Evolutionary conservation across 2,888 invertebrate species (phyloP).

Genomic region (Ophonus ardosiacus): DNA sequence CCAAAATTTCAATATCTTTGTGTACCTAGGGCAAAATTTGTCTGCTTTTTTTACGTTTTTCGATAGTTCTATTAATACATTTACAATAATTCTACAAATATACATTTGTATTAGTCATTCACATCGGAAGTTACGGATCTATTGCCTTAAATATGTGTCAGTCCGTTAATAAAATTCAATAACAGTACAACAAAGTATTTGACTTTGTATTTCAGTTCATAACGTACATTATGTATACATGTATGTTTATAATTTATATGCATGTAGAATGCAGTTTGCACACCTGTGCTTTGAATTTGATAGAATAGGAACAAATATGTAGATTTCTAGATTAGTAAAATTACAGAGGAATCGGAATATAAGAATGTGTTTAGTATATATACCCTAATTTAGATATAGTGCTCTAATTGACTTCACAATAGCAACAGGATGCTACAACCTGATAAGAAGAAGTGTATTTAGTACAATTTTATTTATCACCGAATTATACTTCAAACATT

Average conservation of each 20-base stretch:
- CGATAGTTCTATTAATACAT: too few relatives aligned
- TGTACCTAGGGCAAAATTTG: too few relatives aligned
- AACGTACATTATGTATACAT: background rate
- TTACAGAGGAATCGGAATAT: background rate
- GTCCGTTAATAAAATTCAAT: slow-evolving; percentile 32
- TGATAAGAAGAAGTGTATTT: too few relatives aligned
- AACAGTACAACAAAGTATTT: slow-evolving; percentile 6
- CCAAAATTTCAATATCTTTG: too few relatives aligned
- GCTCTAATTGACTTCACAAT: too few relatives aligned
- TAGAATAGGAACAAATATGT: background rate
- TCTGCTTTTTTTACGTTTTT: too few relatives aligned
- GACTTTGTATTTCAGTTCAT: background rate
- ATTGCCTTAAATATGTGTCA: slow-evolving; percentile 35
- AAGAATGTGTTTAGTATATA: too few relatives aligned
- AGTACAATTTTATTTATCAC: too few relatives aligned
- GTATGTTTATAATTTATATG: background rate
- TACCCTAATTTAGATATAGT: too few relatives aligned
- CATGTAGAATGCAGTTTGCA: background rate
- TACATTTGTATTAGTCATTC: background rate
- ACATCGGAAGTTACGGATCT: background rate
- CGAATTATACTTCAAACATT: too few relatives aligned
- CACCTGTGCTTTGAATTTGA: background rate
- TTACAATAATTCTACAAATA: too few relatives aligned
- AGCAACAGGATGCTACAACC: too few relatives aligned
- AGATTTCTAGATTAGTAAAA: background rate